Percentiles rank a stretch among this genome's conserved stretches.
Evolutionary conservation across 2,888 invertebrate species (phyloP).

Genomic region (Plagiodera versicolora): DNA sequence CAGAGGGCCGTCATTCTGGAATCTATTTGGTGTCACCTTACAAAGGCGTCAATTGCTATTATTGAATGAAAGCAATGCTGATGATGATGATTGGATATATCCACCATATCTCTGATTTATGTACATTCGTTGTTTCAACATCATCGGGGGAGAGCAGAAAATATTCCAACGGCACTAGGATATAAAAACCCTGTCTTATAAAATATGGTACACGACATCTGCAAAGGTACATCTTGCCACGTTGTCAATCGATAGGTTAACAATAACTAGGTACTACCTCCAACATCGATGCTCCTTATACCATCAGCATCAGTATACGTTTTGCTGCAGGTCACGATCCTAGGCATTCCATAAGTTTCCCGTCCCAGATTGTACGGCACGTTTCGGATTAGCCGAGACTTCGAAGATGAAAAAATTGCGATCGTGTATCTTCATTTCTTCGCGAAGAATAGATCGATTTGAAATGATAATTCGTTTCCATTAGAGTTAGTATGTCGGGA

Average conservation of each 20-base stretch:
- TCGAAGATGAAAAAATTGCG: slow-evolving; percentile 25
- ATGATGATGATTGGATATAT: no score
- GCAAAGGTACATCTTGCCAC: background rate
- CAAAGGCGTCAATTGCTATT: no score
- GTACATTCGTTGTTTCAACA: no score
- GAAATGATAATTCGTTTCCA: slow-evolving; percentile 39
- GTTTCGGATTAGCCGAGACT: slow-evolving; percentile 34
- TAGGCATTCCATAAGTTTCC: slow-evolving; percentile 34
- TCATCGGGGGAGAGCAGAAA: no score
- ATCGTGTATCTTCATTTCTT: slow-evolving; percentile 37
- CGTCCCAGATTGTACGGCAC: slow-evolving; percentile 35
- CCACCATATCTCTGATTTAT: no score
- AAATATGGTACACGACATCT: no score
- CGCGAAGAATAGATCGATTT: slow-evolving; percentile 33
- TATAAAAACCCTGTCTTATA: no score
- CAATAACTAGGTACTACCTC: background rate
- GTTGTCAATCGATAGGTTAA: background rate
- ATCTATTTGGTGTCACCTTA: no score
- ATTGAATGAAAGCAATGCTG: no score
- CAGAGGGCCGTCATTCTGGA: no score
- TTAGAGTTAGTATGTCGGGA: slow-evolving; percentile 33
- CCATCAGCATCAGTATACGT: background rate
- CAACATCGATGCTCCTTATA: background rate
- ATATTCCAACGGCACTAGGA: no score
- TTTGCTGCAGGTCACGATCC: slow-evolving; percentile 33